Base-by-base conservation (phyloP, 2,888 invertebrate species). In the Ornithoptera alexandrae region DNA sequence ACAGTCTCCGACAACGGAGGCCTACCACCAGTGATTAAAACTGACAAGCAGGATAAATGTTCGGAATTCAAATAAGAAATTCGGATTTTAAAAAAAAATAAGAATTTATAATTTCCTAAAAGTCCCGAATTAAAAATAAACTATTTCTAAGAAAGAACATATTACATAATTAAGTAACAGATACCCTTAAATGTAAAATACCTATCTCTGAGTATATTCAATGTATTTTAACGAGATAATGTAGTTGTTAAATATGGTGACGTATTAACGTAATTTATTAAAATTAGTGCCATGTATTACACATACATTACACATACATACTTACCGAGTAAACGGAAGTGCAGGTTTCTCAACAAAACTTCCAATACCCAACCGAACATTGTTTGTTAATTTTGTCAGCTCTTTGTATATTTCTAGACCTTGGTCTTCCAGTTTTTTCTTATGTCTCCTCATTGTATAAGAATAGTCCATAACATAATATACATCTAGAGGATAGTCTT, bases 401-500 rank as follows among this genome's bases (percentile, higher is more conserved):
- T 0, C 80, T 72, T 1, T 93, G 94, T 58, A 95, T 84, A 61
- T 89, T 78, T 62, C 82, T 76, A 39, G 93, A 0, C 94, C 94
- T 61, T 95, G 87, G 7, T 77, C 81, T 75, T 88, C 92, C 8
- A 95, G 79, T 22, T 96, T 94, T 12, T 81, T 80, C 64, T 82
- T 84, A 85, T 24, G 93, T 15, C 81, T 81, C 36, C 84, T 81
- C 97, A 97, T 97, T 0, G 96, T 95, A 17, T 86, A 84, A 0
- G 97, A 97, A 61, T 96, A 88, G 78, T 97, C 97, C 94, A 97
- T 95, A 62, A 97, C 88, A 78, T 96, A 97, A 83, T 97, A 97
- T 50, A 97, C 86, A 85, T 97, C 97, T 0, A 97, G 95, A 0
- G 97, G 97, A 82, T 96, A 97, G 82, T 97, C 94, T 74, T 94